Evolutionary conservation across 1,140 invertebrate species (phyloP).

Genomic region (Drosophila quadrilineata): DNA sequence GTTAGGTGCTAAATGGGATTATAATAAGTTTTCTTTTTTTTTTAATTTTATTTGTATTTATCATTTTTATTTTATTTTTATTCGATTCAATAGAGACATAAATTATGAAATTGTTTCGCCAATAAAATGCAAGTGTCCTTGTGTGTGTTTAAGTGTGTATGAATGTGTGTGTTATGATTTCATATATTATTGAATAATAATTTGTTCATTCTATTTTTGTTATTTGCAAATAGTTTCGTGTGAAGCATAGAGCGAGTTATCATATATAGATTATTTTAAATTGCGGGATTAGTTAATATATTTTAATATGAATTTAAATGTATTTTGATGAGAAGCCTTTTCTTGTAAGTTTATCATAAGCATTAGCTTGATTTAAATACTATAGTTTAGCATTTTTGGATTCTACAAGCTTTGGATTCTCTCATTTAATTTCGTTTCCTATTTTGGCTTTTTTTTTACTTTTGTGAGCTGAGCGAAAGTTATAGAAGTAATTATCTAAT

Average conservation of each 20-base stretch:
- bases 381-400: no score
- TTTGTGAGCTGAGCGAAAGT: constrained; percentile 18
- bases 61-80: constrained; percentile 22
- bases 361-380: no score
- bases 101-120: constrained; percentile 40
- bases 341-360: no score
- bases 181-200: no score
- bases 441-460: constrained; percentile 1
- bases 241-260: no score
- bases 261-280: no score
- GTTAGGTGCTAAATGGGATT: constrained; percentile 46
- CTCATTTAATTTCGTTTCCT: neutral
- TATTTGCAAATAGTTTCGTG: constrained; percentile 43
- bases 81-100: constrained; percentile 30
- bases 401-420: no score
- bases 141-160: constrained; percentile 10
- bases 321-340: no score
- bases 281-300: no score
- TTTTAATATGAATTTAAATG: no score
- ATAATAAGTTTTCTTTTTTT: constrained; percentile 34
- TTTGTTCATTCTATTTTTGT: constrained; percentile 3
- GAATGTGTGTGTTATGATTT: neutral
- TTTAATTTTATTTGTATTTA: constrained; percentile 11
- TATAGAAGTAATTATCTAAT: neutral
- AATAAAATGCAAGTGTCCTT: constrained; percentile 41